Conservation (phyloP, 1,140 invertebrate species). For the Daktulosphaira vitifoliae region DNA sequence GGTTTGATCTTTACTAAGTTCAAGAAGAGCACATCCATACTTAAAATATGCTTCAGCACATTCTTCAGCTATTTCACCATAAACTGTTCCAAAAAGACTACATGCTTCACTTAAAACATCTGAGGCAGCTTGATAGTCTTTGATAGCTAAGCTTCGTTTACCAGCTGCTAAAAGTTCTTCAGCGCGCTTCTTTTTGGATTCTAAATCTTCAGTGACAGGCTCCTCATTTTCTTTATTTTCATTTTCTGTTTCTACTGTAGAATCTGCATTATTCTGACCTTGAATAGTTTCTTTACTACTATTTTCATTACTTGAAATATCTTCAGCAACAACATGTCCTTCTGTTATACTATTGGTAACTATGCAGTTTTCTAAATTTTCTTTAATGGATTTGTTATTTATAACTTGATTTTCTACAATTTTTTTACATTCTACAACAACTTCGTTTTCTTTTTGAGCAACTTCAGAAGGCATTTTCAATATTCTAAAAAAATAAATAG, state of each 20-base stretch:
- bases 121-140: conserved; percentile 67
- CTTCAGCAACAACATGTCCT: background rate
- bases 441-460: conserved; percentile 6
- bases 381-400: background rate
- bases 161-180: conserved; percentile 19
- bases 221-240: conserved; percentile 29
- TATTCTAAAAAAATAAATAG: background rate
- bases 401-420: background rate
- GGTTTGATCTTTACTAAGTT: conserved; percentile 51
- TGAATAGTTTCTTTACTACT: too few relatives aligned
- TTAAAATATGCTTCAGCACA: conserved; percentile 74
- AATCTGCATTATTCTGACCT: background rate
- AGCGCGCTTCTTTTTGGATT: conserved; percentile 10
- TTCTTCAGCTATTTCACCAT: conserved; percentile 67
- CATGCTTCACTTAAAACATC: conserved; percentile 66
- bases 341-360: background rate
- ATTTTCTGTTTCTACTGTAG: conserved; percentile 7
- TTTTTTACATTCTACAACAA: background rate
- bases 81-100: conserved; percentile 56
- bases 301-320: background rate
- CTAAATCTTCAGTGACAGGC: conserved; percentile 5
- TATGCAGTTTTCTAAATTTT: background rate
- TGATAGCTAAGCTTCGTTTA: conserved; percentile 52
- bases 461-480: conserved; percentile 26
- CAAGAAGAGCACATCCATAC: conserved; percentile 70